Percentiles rank a stretch among this genome's conserved stretches.
These are phyloP conservation scores for Pedetes capensis DNA, from an alignment of 2,113 vertebrate genomes.

Conservation along the genomic window DNA sequence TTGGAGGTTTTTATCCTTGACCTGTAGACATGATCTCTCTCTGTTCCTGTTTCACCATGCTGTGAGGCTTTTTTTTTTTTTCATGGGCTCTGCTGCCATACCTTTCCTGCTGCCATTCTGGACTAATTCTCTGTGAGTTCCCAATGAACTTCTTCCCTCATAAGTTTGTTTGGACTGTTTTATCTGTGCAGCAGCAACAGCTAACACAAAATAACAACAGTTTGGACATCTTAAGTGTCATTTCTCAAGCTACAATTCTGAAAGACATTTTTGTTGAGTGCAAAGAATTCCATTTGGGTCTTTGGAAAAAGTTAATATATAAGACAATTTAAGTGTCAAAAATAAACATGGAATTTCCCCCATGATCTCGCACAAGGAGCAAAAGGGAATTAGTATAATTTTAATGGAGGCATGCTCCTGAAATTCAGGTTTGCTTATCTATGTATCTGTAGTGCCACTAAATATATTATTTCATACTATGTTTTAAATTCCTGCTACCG, in stretches of 20 bases:
- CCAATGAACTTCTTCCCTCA: too few species aligned
- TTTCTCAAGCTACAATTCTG: background rate
- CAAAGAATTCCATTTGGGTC: background rate
- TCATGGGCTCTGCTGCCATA: too few species aligned
- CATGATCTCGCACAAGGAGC: background rate
- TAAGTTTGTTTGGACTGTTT: too few species aligned
- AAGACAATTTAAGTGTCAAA: background rate
- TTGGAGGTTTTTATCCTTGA: too few species aligned
- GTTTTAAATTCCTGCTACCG: too few species aligned
- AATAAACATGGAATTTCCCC: background rate
- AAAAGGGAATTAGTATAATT: background rate
- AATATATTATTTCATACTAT: background rate
- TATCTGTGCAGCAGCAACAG: too few species aligned
- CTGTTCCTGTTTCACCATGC: too few species aligned
- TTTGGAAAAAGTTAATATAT: background rate
- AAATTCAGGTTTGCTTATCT: background rate
- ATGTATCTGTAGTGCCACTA: background rate
- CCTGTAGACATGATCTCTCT: too few species aligned
- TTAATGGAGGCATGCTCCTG: background rate
- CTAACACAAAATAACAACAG: too few species aligned
- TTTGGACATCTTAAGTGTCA: background rate
- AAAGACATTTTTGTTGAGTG: background rate
- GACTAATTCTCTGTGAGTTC: too few species aligned
- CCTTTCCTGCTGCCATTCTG: too few species aligned
- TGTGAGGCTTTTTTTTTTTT: too few species aligned